These are phyloP conservation scores for Lasiurus cinereus DNA, from an alignment of 2,113 vertebrate species.

Conservation along the genomic window DNA sequence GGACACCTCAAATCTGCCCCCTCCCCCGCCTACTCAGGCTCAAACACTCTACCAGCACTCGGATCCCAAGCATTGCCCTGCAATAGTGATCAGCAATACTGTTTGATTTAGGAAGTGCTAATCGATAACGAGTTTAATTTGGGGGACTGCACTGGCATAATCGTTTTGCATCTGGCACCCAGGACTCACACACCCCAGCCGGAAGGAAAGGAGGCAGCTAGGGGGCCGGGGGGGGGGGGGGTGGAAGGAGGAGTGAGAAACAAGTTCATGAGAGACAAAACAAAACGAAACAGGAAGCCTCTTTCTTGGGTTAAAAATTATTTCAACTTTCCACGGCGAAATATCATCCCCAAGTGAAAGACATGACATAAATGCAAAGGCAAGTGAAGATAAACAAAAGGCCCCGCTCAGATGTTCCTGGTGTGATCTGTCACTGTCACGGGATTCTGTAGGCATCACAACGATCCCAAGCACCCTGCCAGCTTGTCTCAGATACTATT, in stretches of 20 bases:
- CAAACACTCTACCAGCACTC: conserved; percentile 4
- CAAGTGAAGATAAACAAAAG: conserved; percentile 81
- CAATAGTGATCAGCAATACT: conserved; percentile 60
- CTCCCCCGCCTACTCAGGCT: conserved; percentile 25
- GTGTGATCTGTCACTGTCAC: conserved; percentile 84
- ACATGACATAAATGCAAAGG: conserved; percentile 77
- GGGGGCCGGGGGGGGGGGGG: not conserved
- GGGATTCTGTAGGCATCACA: conserved; percentile 79
- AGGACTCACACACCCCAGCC: conserved; percentile 27
- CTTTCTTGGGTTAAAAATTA: conserved; percentile 80
- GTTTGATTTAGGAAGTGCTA: conserved; percentile 79
- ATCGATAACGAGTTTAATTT: conserved; percentile 76
- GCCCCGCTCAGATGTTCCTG: conserved; percentile 61
- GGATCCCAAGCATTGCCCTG: conserved; percentile 31
- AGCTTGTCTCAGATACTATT: conserved; percentile 71
- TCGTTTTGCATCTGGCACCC: conserved; percentile 78
- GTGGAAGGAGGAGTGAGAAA: not conserved
- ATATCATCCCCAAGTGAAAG: conserved; percentile 76
- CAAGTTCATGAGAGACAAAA: conserved; percentile 45
- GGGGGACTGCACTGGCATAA: conserved; percentile 60
- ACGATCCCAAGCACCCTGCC: conserved; percentile 59
- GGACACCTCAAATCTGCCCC: conserved; percentile 25
- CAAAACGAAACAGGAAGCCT: conserved; percentile 29
- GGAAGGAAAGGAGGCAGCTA: not conserved
- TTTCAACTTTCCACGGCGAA: conserved; percentile 78